A percentile compares a stretch with the other conserved stretches of the same genome.
Conservation (phyloP, 1,140 invertebrate species). For the Nilaparvata lugens region DNA sequence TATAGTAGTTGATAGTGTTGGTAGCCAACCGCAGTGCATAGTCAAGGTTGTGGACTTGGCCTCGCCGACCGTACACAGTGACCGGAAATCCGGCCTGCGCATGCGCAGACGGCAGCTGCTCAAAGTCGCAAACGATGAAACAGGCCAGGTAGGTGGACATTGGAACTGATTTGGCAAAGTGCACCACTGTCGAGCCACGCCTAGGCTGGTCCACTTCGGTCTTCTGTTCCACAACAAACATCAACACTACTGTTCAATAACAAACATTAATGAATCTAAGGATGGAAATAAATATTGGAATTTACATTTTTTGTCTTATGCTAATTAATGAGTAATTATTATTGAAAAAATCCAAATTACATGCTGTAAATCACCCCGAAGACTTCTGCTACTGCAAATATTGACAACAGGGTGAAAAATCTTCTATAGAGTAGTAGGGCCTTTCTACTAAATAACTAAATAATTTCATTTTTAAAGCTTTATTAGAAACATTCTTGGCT, state of each 20-base stretch:
- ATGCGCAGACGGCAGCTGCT: conserved; percentile 44
- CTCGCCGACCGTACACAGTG: conserved; percentile 62
- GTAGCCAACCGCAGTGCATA: conserved; percentile 72
- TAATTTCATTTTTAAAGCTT: no score
- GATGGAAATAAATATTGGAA: no score
- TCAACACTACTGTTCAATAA: no score
- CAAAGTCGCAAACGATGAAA: conserved; percentile 87
- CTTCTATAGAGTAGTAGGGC: no score
- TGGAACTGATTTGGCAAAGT: conserved; percentile 69
- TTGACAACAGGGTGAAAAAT: no score
- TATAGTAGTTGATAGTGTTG: conserved; percentile 74
- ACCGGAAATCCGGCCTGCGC: conserved; percentile 48
- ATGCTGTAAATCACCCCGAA: no score
- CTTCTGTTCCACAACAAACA: conserved; percentile 30
- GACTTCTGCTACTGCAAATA: no score
- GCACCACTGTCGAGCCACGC: conserved; percentile 40
- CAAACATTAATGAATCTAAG: conserved; percentile 15
- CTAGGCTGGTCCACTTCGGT: conserved; percentile 33
- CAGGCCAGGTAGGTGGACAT: conserved; percentile 91
- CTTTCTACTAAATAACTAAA: no score
- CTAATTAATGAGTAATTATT: no score
- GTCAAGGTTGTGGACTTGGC: conserved; percentile 61
- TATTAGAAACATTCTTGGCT: no score
- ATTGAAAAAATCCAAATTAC: no score
- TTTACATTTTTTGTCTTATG: no score